Evolutionary conservation across 2,888 invertebrate genomes (phyloP).

Genomic region (Acanthosepion lycidas): DNA sequence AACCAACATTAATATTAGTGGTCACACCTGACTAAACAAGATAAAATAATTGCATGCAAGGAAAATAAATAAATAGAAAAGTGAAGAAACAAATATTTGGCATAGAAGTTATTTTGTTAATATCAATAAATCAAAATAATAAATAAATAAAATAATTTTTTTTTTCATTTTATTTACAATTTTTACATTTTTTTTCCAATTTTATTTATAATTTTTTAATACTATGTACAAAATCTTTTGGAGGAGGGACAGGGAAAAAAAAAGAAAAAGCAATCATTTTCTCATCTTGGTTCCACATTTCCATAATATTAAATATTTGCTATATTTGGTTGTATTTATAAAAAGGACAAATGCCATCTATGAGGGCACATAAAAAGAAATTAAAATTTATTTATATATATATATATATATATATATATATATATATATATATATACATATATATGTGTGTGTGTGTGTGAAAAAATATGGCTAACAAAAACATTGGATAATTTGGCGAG

Average conservation of each 20-base stretch:
- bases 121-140: neutral
- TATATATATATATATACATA: neutral
- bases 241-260: neutral
- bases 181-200: slow-evolving; percentile 17
- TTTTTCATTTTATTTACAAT: slow-evolving; percentile 33
- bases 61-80: no score
- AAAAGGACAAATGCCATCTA: neutral
- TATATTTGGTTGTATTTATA: neutral
- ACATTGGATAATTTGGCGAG: neutral
- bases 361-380: neutral
- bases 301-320: slow-evolving; percentile 33
- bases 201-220: slow-evolving; percentile 17
- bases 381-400: neutral
- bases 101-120: no score
- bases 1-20: no score
- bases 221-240: slow-evolving; percentile 33
- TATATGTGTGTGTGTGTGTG: neutral
- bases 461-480: slow-evolving; percentile 21
- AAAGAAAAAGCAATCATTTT: neutral
- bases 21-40: no score
- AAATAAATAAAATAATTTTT: neutral
- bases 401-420: neutral
- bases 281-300: slow-evolving; percentile 10
- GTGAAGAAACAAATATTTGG: no score
- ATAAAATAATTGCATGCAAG: no score